Base-by-base conservation (phyloP, 1,140 invertebrate genomes). In the Trichonephila clavipes region DNA sequence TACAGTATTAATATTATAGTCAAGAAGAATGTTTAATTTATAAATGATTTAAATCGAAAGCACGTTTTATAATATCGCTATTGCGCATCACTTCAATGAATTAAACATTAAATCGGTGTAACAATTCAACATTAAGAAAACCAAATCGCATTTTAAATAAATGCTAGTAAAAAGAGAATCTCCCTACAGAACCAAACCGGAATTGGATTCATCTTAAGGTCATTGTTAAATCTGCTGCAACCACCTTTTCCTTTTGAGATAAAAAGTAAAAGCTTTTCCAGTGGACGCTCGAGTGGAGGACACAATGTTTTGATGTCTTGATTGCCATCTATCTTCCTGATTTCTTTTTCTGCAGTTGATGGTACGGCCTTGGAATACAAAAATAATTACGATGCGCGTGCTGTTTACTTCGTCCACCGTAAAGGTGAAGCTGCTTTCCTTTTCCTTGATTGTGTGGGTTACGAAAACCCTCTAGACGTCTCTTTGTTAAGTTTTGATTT, bases 241-340 rank as follows among this genome's bases (percentile, higher is more conserved):
- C 18, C 7, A 14, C 59, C 28, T 83, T 83, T 83, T 58, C 82
- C 40, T 28, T 14, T 14, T 34, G 18, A 77, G 28, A 6, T 28
- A 77, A 19, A 77, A 77, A 77, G 69, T 77, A 40, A 77, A 77
- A 77, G 69, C 28, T 5, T 51, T 10, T 51, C 51, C 19, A 64
- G 62, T 64, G 62, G 28, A 21, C 14, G 58, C 14, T 6, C 5
- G 7, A 24, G 58, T 86, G 58, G 40, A 86, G 83, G 59, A 86
- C 85, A 86, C 85, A 34, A 61, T 86, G 85, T 86, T 86, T 86
- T 86, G 83, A 86, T 86, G n/a, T 62, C 16, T 34, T 28, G 83
- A 86, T 86, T 40, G 40, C 14, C 51, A 28, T 86, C 24, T 2
- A 34, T 86, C 85, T 86, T 86, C 85, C 85, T 61, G 51, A 62